Evolutionary conservation across 2,113 vertebrate species (phyloP).

Genomic region (Sylvilagus bachmani): DNA sequence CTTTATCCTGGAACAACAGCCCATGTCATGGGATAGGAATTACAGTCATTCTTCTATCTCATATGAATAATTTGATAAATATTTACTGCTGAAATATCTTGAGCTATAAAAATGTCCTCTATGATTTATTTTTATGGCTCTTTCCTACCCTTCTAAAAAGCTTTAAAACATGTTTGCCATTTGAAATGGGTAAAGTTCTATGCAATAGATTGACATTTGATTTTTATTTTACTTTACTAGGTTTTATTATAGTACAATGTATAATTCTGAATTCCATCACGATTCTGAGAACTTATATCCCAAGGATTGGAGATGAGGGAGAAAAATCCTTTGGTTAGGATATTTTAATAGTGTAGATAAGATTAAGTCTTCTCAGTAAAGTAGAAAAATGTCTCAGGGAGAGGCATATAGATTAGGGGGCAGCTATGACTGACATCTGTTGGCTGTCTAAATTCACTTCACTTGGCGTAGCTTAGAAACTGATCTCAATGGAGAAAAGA

Average conservation of each 20-base stretch:
- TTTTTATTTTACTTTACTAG: background rate
- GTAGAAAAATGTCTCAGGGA: background rate
- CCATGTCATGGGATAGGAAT: background rate
- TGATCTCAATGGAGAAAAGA: background rate
- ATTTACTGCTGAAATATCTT: background rate
- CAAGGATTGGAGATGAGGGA: background rate
- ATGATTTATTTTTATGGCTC: conserved; percentile 11
- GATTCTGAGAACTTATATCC: background rate
- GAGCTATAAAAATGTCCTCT: background rate
- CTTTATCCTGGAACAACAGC: background rate
- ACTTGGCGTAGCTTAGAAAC: background rate
- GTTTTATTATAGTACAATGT: background rate
- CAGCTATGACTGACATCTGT: background rate
- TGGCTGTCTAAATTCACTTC: background rate
- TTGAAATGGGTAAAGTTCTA: background rate
- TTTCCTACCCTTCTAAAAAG: conserved; percentile 1
- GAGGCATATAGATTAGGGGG: background rate
- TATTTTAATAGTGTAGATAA: background rate
- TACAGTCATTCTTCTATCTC: background rate
- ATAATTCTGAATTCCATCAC: background rate
- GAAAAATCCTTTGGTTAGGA: background rate
- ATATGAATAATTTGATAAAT: background rate
- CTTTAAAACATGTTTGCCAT: background rate
- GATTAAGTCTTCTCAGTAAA: background rate
- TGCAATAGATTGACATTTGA: background rate